Conservation (phyloP, 1,140 invertebrate genomes). For the Parapsyche elsis region DNA sequence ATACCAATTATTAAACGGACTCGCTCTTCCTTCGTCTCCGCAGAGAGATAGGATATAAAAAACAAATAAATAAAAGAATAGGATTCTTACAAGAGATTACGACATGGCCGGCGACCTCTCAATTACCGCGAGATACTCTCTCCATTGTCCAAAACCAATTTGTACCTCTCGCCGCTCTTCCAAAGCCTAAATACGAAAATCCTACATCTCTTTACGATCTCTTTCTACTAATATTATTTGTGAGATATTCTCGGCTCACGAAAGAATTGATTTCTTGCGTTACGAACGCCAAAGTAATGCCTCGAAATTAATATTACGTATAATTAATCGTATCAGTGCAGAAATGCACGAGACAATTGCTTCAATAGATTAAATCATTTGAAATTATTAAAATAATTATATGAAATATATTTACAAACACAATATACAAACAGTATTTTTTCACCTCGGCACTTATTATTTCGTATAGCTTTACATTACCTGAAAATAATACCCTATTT, state of each 20-base stretch:
- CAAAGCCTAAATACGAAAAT: not conserved
- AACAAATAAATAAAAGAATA: not conserved
- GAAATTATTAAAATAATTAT: too few relatives aligned
- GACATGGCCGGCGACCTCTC: constrained; percentile 26
- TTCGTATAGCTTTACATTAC: too few relatives aligned
- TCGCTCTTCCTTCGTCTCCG: not conserved
- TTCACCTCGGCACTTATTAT: too few relatives aligned
- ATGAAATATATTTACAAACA: too few relatives aligned
- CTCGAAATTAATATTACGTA: too few relatives aligned
- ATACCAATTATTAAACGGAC: not conserved
- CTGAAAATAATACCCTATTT: too few relatives aligned
- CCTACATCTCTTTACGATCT: not conserved
- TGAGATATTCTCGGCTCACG: not conserved
- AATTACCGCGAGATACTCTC: constrained; percentile 29
- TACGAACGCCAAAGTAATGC: too few relatives aligned
- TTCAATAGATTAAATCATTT: too few relatives aligned
- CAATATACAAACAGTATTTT: too few relatives aligned
- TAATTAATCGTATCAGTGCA: too few relatives aligned
- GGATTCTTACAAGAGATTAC: constrained; percentile 27
- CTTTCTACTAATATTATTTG: constrained; percentile 8
- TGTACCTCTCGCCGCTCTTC: constrained; percentile 10
- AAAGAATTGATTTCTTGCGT: not conserved
- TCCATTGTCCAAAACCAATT: constrained; percentile 38
- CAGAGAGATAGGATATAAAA: not conserved
- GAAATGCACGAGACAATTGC: too few relatives aligned